phyloP scores from a whole-genome alignment of 2,113 vertebrate genomes.

The Mastomys coucha region DNA sequence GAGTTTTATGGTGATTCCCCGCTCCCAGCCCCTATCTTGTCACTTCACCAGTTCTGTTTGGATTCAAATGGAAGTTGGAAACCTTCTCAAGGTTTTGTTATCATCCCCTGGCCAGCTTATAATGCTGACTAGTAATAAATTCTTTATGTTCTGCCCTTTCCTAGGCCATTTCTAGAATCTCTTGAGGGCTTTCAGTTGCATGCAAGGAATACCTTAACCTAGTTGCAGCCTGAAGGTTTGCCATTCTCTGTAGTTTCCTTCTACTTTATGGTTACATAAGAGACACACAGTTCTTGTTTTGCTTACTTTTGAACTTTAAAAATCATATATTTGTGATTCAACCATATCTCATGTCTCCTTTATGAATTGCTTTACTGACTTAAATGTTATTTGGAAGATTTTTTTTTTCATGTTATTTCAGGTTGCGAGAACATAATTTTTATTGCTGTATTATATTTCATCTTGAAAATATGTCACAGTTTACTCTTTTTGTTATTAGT shows the following conservation, averaged over 20 bases:
- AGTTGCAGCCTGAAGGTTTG: background rate
- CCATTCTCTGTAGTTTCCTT: background rate
- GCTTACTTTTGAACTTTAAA: constrained; percentile 34
- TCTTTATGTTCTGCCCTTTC: background rate
- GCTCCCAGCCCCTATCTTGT: background rate
- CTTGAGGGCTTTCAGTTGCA: background rate
- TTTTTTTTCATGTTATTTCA: constrained; percentile 13
- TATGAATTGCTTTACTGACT: background rate
- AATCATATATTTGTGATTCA: background rate
- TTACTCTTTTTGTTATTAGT: background rate
- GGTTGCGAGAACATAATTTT: background rate
- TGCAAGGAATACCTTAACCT: background rate
- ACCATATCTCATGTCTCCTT: background rate
- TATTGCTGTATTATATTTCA: background rate
- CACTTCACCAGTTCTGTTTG: constrained; percentile 22
- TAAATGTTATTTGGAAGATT: constrained; percentile 43
- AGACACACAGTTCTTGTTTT: constrained; percentile 19
- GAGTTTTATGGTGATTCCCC: constrained; percentile 12
- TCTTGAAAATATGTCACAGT: background rate
- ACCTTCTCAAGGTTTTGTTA: background rate
- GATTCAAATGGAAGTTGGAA: background rate
- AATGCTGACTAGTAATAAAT: background rate
- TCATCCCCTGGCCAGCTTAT: background rate
- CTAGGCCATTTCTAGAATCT: background rate
- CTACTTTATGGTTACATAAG: background rate